Conservation (phyloP, 2,888 invertebrate genomes). For the Coelogynopora nodosa region DNA sequence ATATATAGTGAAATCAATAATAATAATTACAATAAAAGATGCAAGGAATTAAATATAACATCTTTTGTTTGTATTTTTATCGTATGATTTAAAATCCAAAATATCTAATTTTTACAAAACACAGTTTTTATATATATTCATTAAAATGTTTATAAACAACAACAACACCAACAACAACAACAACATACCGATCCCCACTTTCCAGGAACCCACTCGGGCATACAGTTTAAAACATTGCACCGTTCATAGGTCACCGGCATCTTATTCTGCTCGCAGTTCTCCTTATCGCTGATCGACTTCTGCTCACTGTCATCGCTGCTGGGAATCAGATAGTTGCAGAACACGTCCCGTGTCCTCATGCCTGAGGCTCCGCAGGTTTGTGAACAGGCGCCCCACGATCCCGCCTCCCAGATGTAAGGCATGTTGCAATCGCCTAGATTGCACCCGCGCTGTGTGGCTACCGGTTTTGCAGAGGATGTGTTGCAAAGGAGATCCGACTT, state of each 20-base stretch:
- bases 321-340: background rate
- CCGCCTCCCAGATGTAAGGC: background rate
- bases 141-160: no score
- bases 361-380: background rate
- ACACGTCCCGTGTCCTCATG: background rate
- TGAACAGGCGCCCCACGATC: background rate
- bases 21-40: no score
- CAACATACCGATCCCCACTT: conserved; percentile 37
- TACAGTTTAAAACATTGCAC: conserved; percentile 28
- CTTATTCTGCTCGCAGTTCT: background rate
- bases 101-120: no score
- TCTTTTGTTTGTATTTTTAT: no score
- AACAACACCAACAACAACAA: no score
- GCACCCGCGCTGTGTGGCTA: background rate
- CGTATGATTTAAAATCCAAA: no score
- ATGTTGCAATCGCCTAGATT: background rate
- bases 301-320: background rate
- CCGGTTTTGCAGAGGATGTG: background rate
- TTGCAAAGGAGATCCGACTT: background rate
- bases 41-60: no score
- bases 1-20: no score
- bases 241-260: background rate
- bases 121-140: no score
- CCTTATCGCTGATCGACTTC: background rate
- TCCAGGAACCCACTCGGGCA: conserved; percentile 21